Conservation (phyloP, 2,797 vertebrate genomes). For the Myiotriccus ornatus region DNA sequence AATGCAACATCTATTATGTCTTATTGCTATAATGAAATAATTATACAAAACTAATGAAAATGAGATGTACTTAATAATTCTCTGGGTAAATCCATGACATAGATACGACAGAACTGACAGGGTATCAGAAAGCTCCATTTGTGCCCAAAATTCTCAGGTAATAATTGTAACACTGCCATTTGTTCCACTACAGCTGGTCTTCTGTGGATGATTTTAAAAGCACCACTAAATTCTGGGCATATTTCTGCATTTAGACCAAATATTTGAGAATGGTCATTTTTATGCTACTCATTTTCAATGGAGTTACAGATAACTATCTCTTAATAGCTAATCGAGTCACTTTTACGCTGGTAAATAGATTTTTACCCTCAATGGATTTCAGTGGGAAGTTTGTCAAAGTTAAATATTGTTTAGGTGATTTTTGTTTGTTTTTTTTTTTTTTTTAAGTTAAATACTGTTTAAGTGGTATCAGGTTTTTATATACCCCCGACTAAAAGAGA, state of each 20-base stretch:
- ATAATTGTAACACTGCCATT: slow-evolving; percentile 45
- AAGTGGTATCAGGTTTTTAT: background rate
- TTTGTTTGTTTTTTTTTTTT: too few species aligned
- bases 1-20: slow-evolving; percentile 49
- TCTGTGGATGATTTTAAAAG: slow-evolving; percentile 16
- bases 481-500: background rate
- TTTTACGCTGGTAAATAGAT: background rate
- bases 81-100: slow-evolving; percentile 47
- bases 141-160: slow-evolving; percentile 47
- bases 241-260: slow-evolving; percentile 28
- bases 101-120: slow-evolving; percentile 57
- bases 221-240: slow-evolving; percentile 2
- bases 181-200: slow-evolving; percentile 32
- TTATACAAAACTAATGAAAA: slow-evolving; percentile 70
- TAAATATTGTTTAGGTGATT: background rate
- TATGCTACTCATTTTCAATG: background rate
- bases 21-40: slow-evolving; percentile 69
- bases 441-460: background rate
- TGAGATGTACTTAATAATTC: slow-evolving; percentile 52
- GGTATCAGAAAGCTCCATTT: slow-evolving; percentile 55
- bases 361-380: background rate
- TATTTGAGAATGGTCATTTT: background rate
- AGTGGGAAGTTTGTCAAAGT: background rate
- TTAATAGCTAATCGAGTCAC: background rate
- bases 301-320: background rate